Evolutionary conservation across 2,888 invertebrate genomes (phyloP).

Genomic region (Tiliacea citrago): DNA sequence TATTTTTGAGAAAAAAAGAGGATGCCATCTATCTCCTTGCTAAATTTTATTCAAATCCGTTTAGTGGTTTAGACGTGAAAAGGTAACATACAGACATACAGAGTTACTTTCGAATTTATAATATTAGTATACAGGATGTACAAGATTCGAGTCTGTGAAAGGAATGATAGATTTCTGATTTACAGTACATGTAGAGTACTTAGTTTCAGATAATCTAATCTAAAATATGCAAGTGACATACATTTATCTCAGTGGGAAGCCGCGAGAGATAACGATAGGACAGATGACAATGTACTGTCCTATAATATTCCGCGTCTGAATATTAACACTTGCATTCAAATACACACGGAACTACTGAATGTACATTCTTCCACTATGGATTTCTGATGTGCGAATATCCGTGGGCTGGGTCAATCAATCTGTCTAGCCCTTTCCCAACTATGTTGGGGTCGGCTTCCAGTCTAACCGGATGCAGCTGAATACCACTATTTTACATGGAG

Average conservation of each 20-base stretch:
- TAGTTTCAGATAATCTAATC: constrained; percentile 44
- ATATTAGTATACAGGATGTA: too few relatives aligned
- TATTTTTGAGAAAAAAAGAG: too few relatives aligned
- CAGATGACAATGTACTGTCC: constrained; percentile 4
- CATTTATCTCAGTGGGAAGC: constrained; percentile 21
- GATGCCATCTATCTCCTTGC: too few relatives aligned
- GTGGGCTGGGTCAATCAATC: too few relatives aligned
- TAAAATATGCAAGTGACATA: constrained; percentile 40
- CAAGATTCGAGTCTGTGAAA: neutral
- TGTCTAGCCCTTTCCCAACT: too few relatives aligned
- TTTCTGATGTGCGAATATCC: neutral
- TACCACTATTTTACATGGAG: too few relatives aligned
- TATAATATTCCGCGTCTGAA: neutral
- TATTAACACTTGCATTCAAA: neutral
- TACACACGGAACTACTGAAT: neutral
- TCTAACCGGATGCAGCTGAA: too few relatives aligned
- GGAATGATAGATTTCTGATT: constrained; percentile 4
- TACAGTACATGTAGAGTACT: constrained; percentile 1
- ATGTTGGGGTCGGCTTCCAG: too few relatives aligned
- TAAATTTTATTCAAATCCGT: too few relatives aligned
- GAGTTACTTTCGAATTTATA: too few relatives aligned
- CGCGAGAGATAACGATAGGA: constrained; percentile 22
- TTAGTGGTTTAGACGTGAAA: too few relatives aligned
- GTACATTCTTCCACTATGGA: neutral
- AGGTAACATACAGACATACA: too few relatives aligned